phyloP scores from a whole-genome alignment of 2,797 vertebrate genomes.

The Argya squamiceps region DNA sequence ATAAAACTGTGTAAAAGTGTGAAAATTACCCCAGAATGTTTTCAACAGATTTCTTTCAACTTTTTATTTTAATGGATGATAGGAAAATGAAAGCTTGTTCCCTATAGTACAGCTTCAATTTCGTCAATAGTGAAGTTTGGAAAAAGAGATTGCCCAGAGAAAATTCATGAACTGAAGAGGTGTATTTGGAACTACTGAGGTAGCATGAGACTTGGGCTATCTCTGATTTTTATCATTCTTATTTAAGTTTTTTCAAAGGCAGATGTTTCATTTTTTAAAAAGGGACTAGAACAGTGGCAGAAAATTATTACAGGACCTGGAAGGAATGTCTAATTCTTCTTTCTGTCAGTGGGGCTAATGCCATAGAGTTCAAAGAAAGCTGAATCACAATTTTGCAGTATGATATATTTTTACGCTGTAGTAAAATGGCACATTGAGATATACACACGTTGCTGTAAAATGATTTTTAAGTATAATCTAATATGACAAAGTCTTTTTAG shows the following conservation, averaged over 20 bases:
- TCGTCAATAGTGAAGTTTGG: not conserved
- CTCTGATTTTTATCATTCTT: not conserved
- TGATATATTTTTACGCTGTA: not conserved
- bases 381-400: not conserved
- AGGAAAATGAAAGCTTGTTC: not conserved
- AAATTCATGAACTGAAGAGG: not conserved
- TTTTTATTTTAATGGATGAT: not conserved
- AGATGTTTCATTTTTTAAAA: not conserved
- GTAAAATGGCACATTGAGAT: not conserved
- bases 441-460: fast-evolving
- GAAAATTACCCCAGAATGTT: not conserved
- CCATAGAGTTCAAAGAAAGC: not conserved
- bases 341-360: not conserved
- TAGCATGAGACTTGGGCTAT: not conserved
- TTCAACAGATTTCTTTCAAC: not conserved
- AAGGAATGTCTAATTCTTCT: not conserved
- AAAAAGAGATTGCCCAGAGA: not conserved
- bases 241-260: not conserved
- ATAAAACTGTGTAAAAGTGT: not conserved
- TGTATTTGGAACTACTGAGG: fast-evolving
- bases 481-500: not conserved
- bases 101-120: not conserved
- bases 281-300: not conserved
- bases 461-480: fast-evolving
- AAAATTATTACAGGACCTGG: not conserved